Evolutionary conservation across 2,113 vertebrate genomes (phyloP).

Genomic region (Archocentrus centrarchus): DNA sequence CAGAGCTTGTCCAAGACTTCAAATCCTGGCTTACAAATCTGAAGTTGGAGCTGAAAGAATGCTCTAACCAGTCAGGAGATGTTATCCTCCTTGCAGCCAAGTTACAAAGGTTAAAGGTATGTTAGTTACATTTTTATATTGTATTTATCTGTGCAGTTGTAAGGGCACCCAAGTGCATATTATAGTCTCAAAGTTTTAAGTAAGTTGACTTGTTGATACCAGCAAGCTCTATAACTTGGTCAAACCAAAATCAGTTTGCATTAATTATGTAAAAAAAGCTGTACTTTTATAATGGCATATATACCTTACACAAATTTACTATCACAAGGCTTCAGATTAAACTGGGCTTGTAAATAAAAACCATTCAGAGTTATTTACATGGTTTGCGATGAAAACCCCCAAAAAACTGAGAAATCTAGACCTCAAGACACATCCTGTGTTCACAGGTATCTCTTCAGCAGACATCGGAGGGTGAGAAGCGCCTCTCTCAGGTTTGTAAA

Average conservation of each 20-base stretch:
- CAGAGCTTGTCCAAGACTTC: constrained; percentile 90
- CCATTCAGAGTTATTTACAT: neutral
- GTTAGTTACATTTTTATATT: neutral
- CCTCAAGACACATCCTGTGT: neutral
- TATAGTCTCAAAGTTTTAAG: neutral
- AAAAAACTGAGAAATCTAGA: neutral
- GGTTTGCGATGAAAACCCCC: neutral
- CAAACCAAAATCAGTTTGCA: too few species aligned
- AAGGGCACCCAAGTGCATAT: neutral
- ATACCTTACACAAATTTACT: too few species aligned
- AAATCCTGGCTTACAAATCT: constrained; percentile 86
- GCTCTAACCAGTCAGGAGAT: constrained; percentile 86
- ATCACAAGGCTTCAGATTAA: neutral
- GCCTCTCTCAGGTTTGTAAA: constrained; percentile 83
- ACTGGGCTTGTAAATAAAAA: neutral
- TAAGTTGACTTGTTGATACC: neutral
- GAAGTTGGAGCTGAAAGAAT: constrained; percentile 84
- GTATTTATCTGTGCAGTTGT: neutral
- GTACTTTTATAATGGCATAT: too few species aligned
- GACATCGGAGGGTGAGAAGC: constrained; percentile 82
- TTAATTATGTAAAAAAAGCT: too few species aligned
- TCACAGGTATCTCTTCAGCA: constrained; percentile 83
- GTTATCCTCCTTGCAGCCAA: constrained; percentile 82
- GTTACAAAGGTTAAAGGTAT: constrained; percentile 89
- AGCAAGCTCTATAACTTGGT: neutral